Evolutionary conservation across 2,888 invertebrate species (phyloP), one percentile per base, ranked within the genome.

Genomic region (Leucophora obtusa): DNA sequence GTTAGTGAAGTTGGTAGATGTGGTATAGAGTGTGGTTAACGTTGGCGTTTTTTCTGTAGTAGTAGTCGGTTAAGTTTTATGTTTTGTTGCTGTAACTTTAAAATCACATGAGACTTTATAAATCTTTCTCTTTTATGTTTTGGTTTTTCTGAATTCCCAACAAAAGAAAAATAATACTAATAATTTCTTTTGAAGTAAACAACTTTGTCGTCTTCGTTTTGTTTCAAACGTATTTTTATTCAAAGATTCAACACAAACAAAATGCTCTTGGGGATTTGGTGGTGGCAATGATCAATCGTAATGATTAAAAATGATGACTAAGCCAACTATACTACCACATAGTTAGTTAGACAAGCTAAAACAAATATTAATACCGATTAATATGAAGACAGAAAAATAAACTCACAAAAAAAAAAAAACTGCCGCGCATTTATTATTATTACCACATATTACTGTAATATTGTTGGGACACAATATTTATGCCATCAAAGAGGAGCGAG

Each of bases 251-350:
- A n/a, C n/a, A 47, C 43, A 47, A 47, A 33, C 24, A 71, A 43
- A 43, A 21, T 21, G 6, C 62, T 14, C 56, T 56, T 54, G 71
- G 62, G 47, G 53, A 24, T 62, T 62, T 33, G 43, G 53, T 63
- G 28, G 28, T 28, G 62, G 54, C 53, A 51, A 53, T 62, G 70
- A 60, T 71, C 15, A 58, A 56, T 53, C 24, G 17, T 73, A 51
- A 73, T 58, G 63, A 65, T 70, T 58, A 50, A 65, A 65, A 51
- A 43, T 65, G 65, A 65, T 66, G 69, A 75, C 62, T 62, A 47
- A 66, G 35, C 54, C 66, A 50, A 65, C 28, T 28, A 6, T 28
- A 28, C 28, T 28, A 51, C 51, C 35, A 60, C 14, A 2, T 38
- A 33, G 3, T 17, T 43, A 62, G 24, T 14, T 38, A 47, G 8